phyloP scores from a whole-genome alignment of 2,888 invertebrate species.

The Tachina lurida region DNA sequence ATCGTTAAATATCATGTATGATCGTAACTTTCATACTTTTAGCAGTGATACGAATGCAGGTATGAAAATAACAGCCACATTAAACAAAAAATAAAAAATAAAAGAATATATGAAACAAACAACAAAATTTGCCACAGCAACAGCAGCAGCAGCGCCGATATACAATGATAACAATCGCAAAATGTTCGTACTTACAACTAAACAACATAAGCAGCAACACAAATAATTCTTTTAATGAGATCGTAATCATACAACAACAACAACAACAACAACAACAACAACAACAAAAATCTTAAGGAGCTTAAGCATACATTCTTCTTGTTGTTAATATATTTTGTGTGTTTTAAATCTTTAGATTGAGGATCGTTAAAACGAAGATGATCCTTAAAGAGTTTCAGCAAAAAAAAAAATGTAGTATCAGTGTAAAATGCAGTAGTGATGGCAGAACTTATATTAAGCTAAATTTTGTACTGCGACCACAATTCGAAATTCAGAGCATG shows the following conservation, averaged over 20 bases:
- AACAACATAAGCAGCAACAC: constrained; percentile 80
- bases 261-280: constrained; percentile 26
- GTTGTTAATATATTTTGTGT: constrained; percentile 3
- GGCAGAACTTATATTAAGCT: not conserved
- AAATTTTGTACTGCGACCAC: not conserved
- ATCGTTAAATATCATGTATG: constrained; percentile 71
- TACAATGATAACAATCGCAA: constrained; percentile 78
- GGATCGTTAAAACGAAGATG: constrained; percentile 66
- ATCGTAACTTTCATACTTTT: constrained; percentile 69
- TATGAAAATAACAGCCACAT: constrained; percentile 30
- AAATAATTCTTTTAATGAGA: constrained; percentile 82
- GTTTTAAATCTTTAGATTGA: constrained; percentile 53
- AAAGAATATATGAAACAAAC: not conserved
- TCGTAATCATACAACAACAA: constrained; percentile 76
- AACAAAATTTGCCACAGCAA: constrained; percentile 36
- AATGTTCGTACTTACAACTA: constrained; percentile 73
- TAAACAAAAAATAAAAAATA: constrained; percentile 5
- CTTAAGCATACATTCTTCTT: constrained; percentile 54
- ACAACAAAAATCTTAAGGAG: constrained; percentile 35
- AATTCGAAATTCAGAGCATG: no score
- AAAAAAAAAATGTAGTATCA: constrained; percentile 3
- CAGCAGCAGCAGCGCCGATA: constrained; percentile 64
- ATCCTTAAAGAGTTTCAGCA: constrained; percentile 54
- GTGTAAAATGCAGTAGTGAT: not conserved
- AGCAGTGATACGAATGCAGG: constrained; percentile 22